Conservation (phyloP, 2,888 invertebrate species). For the Limnephilus auricula region DNA sequence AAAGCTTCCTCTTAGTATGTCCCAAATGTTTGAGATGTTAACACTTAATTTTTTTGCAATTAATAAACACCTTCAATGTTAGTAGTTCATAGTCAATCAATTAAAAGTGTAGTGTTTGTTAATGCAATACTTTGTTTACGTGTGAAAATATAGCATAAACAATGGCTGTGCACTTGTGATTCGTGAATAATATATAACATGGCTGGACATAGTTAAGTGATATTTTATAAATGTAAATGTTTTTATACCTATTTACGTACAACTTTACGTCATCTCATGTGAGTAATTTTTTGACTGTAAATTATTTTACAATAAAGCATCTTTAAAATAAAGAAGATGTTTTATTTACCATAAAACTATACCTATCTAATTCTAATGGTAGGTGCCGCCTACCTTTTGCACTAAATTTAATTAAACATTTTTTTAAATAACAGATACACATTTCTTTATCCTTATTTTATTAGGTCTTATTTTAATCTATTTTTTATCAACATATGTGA, state of each 20-base stretch:
- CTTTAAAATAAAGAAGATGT: neutral
- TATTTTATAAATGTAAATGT: neutral
- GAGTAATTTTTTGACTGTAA: neutral
- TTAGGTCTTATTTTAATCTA: too few species aligned
- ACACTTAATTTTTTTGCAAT: constrained; percentile 18
- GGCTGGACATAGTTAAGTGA: neutral
- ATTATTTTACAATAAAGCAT: neutral
- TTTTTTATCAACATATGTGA: too few species aligned
- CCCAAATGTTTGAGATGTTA: constrained; percentile 42
- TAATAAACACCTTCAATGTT: neutral
- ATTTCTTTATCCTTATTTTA: too few species aligned
- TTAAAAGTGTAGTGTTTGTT: neutral
- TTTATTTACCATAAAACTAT: neutral
- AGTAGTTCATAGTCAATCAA: neutral
- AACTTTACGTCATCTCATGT: neutral
- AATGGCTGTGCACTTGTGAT: neutral
- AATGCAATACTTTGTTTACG: neutral
- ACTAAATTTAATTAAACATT: too few species aligned
- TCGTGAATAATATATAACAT: neutral
- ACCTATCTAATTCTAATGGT: too few species aligned
- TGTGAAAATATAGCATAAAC: neutral
- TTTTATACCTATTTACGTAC: neutral
- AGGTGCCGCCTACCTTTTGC: too few species aligned
- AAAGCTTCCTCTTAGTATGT: constrained; percentile 50
- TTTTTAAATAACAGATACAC: too few species aligned